phyloP scores from a whole-genome alignment of 2,797 vertebrate genomes.

The Geotrypetes seraphini region DNA sequence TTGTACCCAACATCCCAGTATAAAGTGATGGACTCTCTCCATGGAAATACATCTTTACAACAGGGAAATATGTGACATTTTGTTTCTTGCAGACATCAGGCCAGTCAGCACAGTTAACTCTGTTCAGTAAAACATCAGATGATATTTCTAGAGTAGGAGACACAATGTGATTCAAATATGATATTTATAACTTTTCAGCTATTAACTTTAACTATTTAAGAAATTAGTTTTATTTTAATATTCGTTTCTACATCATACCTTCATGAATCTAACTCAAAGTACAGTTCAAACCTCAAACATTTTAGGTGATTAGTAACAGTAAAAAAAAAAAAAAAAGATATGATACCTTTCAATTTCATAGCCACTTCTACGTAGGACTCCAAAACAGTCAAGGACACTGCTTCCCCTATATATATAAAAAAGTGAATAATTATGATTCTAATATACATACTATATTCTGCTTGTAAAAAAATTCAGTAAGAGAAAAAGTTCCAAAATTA shows the following conservation, averaged over 20 bases:
- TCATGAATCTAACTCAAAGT: no score
- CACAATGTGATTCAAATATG: no score
- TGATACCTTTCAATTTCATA: slow-evolving; percentile 65
- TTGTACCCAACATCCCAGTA: slow-evolving; percentile 66
- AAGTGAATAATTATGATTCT: not conserved
- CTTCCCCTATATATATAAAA: slow-evolving; percentile 70
- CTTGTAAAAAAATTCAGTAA: no score
- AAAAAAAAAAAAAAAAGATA: not conserved
- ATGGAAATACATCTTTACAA: slow-evolving; percentile 53
- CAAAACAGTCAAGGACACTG: slow-evolving; percentile 71
- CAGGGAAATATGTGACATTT: slow-evolving; percentile 69
- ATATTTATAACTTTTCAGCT: no score
- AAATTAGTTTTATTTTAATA: no score
- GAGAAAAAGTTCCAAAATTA: no score
- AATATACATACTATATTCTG: no score
- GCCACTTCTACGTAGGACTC: slow-evolving; percentile 68
- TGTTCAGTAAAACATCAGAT: slow-evolving; percentile 48
- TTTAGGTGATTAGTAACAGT: no score
- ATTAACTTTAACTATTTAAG: no score
- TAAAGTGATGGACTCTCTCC: slow-evolving; percentile 48
- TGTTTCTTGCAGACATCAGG: slow-evolving; percentile 63
- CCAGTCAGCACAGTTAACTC: slow-evolving; percentile 82
- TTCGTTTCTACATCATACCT: no score
- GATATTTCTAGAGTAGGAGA: no score
- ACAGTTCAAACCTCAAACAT: no score